Base-by-base conservation (phyloP, 2,113 vertebrate species). In the Oryzias javanicus region DNA sequence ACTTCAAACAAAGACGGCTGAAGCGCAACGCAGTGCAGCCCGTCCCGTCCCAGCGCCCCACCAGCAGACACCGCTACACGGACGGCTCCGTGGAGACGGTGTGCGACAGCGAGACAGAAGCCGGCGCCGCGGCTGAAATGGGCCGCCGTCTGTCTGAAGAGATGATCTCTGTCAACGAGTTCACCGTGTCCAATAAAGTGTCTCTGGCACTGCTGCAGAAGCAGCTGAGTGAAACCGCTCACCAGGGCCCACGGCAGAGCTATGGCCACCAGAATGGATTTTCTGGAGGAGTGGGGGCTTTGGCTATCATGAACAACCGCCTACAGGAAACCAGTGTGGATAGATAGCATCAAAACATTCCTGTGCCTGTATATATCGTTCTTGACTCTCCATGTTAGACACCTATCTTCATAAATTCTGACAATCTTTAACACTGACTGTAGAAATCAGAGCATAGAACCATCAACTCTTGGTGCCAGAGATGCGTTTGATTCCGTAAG, bases 151-250 rank as follows among this genome's bases (percentile, higher is more conserved):
- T 91, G 49, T 93, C 91, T 6, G 91, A 83, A 59, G 91, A 93
- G 77, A 92, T 93, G 92, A 93, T 92, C 63, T 92, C 90, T 3
- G 88, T 92, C 58, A 90, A 90, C 45, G 91, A 93, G 75, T 91
- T 92, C 60, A 88, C 88, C 82, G 86, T 87, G 56, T 84, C 88
- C 61, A 88, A 91, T 58, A 89, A 92, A 60, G 90, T 92, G 46
- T 91, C 92, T 70, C 78, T 92, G 70, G 92, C 91, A 0, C 77
- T 93, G 80, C 82, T 93, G 67, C 91, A 92, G 79, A 92, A 93
- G 60, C 89, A 92, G 65, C 83, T 93, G 72, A 91, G 90, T 4
- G 92, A 93, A 77, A 91, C 91, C 0, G 90, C 90, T 35, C 89
- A 91, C 14, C 89, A 90, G 55, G 89, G 90, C 51, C 88, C 89